Evolutionary conservation across 2,797 vertebrate genomes (phyloP).

Genomic region (Chloroceryle amazona): DNA sequence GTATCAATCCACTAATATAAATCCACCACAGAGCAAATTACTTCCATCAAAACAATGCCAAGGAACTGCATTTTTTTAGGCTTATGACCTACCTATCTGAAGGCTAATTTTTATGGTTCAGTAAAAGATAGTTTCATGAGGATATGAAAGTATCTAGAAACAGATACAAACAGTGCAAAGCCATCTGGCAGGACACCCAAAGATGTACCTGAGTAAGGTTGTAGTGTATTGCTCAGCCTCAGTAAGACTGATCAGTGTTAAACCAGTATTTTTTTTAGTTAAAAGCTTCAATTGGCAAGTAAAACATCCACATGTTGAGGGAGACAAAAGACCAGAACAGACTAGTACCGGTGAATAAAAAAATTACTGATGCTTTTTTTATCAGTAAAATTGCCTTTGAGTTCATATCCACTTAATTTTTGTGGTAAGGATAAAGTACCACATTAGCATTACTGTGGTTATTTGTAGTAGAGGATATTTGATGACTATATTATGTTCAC

Average conservation of each 20-base stretch:
- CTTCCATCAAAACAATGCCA: neutral
- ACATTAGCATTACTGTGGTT: fast-evolving
- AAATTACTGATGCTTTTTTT: neutral
- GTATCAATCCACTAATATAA: neutral
- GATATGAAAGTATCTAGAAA: neutral
- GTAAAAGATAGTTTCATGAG: neutral
- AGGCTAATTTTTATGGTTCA: neutral
- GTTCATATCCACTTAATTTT: fast-evolving
- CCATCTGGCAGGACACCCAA: fast-evolving
- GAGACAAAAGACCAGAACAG: neutral
- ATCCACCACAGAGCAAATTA: neutral
- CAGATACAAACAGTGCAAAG: neutral
- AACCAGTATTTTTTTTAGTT: neutral
- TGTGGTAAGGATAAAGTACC: neutral
- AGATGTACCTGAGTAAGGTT: neutral
- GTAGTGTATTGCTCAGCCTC: neutral
- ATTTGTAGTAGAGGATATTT: neutral
- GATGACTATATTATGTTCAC: neutral
- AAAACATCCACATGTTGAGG: neutral
- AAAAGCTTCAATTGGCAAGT: neutral
- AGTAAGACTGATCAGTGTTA: neutral
- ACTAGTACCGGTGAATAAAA: neutral
- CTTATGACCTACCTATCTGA: neutral
- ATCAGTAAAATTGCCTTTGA: neutral
- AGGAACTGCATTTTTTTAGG: neutral